Conservation (phyloP, 2,113 vertebrate genomes). For the Clarias magur region DNA sequence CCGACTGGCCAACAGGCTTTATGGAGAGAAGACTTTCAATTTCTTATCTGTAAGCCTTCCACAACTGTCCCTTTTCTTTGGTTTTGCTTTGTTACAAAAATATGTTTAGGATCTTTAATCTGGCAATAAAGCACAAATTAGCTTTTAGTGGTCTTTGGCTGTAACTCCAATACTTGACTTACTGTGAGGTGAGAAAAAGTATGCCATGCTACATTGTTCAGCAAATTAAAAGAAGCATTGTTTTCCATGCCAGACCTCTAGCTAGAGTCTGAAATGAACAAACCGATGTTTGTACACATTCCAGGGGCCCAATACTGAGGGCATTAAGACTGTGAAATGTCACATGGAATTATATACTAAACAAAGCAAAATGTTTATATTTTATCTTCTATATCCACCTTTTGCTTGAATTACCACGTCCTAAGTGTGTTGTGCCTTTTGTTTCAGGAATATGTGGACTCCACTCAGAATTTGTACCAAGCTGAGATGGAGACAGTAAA, state of each 20-base stretch:
- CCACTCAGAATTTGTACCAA: constrained; percentile 78
- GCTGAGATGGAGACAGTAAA: constrained; percentile 82
- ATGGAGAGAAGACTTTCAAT: constrained; percentile 80
- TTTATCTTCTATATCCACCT: no score
- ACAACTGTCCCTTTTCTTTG: not conserved
- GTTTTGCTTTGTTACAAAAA: not conserved
- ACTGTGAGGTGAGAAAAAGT: not conserved
- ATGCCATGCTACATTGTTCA: not conserved
- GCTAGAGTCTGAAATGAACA: no score
- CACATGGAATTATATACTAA: no score
- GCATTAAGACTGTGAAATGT: no score
- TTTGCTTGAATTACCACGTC: not conserved
- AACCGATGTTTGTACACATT: no score
- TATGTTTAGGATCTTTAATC: not conserved
- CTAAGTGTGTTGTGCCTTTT: constrained; percentile 16
- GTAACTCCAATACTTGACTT: not conserved
- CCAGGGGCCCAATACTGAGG: no score
- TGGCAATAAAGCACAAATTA: not conserved
- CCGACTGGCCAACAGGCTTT: constrained; percentile 84
- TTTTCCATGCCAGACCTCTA: not conserved
- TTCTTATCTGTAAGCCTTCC: constrained; percentile 78
- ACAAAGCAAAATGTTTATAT: no score
- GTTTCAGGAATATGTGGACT: constrained; percentile 81
- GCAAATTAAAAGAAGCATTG: not conserved
- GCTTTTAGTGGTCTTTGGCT: not conserved